Percentiles rank a stretch among this genome's conserved stretches.
Conservation (phyloP, 2,888 invertebrate species). For the Ormia ochracea region DNA sequence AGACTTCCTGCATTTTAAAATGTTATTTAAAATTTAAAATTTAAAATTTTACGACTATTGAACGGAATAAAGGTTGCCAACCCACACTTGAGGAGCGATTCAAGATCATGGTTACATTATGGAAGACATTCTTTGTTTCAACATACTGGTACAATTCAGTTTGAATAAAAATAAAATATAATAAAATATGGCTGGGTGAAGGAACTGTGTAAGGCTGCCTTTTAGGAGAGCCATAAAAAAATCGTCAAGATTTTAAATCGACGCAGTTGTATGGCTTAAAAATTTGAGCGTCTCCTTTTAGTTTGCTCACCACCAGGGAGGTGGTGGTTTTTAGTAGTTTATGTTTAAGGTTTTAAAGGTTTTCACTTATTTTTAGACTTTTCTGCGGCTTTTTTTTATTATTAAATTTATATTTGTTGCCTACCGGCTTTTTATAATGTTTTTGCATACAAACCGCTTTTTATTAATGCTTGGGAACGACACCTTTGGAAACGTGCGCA, state of each 20-base stretch:
- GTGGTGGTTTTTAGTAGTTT: background rate
- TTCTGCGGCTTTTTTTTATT: background rate
- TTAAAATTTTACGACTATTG: background rate
- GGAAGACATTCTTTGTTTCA: slow-evolving; percentile 32
- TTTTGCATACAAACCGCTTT: background rate
- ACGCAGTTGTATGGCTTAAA: slow-evolving; percentile 10
- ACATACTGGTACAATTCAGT: background rate
- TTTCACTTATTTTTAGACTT: slow-evolving; percentile 8
- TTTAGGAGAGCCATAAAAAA: background rate
- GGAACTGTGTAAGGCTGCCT: background rate
- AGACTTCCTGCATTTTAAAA: slow-evolving; percentile 22
- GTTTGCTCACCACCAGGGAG: background rate
- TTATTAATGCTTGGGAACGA: background rate
- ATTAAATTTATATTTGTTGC: background rate
- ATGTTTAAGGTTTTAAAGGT: background rate
- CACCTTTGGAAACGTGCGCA: background rate
- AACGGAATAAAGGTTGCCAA: background rate
- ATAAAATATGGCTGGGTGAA: background rate
- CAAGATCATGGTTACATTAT: slow-evolving; percentile 27
- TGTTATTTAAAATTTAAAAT: background rate
- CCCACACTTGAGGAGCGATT: background rate
- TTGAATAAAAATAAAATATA: background rate
- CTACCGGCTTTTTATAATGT: background rate
- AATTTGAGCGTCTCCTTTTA: background rate
- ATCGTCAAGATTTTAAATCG: background rate